Conservation (phyloP, 2,888 invertebrate genomes). For the Eristalis tenax region DNA sequence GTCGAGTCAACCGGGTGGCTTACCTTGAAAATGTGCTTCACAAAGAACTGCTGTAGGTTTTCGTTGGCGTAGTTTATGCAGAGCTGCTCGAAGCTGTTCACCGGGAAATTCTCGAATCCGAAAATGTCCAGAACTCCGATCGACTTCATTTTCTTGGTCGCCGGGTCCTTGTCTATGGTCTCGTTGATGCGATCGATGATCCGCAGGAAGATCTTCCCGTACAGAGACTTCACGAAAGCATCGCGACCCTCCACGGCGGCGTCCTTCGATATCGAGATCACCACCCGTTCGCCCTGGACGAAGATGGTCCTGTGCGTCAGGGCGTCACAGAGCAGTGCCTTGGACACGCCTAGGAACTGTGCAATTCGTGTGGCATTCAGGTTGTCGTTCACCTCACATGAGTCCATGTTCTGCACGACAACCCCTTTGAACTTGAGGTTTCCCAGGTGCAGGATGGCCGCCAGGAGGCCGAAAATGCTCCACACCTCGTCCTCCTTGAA, state of each 20-base stretch:
- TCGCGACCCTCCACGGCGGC: conserved; percentile 93
- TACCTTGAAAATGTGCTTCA: conserved; percentile 94
- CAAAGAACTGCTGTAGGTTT: conserved; percentile 97
- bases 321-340: conserved; percentile 88
- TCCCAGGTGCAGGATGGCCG: conserved; percentile 94
- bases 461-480: conserved; percentile 91
- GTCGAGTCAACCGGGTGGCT: not conserved
- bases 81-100: conserved; percentile 96
- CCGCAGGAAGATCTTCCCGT: conserved; percentile 94
- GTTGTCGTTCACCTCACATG: conserved; percentile 90
- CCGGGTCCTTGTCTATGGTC: conserved; percentile 85
- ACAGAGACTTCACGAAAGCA: conserved; percentile 96
- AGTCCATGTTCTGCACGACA: conserved; percentile 91
- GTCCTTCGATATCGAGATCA: conserved; percentile 87
- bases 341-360: conserved; percentile 87
- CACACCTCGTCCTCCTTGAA: conserved; percentile 92
- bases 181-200: conserved; percentile 95
- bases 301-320: conserved; percentile 93
- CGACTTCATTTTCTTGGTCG: conserved; percentile 83
- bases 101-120: conserved; percentile 97
- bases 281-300: conserved; percentile 90
- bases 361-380: conserved; percentile 87
- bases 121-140: conserved; percentile 98
- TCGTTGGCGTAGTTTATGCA: conserved; percentile 99
- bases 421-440: conserved; percentile 92